Conservation (phyloP, 2,113 vertebrate species). For the Actenoides lindsayi region DNA sequence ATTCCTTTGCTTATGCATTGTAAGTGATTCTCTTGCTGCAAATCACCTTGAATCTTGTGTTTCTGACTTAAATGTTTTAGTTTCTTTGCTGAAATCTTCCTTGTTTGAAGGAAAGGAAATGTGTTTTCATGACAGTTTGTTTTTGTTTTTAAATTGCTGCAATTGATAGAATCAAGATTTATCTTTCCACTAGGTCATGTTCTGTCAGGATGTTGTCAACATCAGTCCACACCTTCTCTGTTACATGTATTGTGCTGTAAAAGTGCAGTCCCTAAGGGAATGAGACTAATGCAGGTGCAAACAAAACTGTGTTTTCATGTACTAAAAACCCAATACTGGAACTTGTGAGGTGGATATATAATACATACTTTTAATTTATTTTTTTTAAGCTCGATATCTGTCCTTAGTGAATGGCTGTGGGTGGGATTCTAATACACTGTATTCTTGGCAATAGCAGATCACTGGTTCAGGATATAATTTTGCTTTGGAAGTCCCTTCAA, state of each 20-base stretch:
- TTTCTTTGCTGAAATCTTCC: background rate
- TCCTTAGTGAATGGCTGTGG: background rate
- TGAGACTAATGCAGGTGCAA: background rate
- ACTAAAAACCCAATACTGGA: background rate
- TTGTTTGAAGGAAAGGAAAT: background rate
- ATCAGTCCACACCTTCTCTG: background rate
- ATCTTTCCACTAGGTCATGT: background rate
- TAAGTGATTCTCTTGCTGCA: background rate
- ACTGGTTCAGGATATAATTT: background rate
- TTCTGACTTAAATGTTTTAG: background rate
- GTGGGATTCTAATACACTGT: background rate
- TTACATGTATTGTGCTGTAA: rapidly evolving
- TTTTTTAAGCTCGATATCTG: background rate
- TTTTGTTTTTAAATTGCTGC: background rate
- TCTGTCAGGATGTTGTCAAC: background rate
- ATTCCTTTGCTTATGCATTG: background rate
- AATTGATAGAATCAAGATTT: background rate
- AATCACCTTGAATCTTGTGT: background rate
- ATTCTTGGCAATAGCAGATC: background rate
- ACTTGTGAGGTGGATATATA: background rate
- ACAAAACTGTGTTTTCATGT: background rate
- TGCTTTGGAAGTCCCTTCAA: background rate
- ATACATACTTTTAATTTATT: background rate
- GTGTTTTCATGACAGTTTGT: background rate
- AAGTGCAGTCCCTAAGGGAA: background rate